Conservation (phyloP, 2,888 invertebrate genomes). For the Tachystola acroxantha region DNA sequence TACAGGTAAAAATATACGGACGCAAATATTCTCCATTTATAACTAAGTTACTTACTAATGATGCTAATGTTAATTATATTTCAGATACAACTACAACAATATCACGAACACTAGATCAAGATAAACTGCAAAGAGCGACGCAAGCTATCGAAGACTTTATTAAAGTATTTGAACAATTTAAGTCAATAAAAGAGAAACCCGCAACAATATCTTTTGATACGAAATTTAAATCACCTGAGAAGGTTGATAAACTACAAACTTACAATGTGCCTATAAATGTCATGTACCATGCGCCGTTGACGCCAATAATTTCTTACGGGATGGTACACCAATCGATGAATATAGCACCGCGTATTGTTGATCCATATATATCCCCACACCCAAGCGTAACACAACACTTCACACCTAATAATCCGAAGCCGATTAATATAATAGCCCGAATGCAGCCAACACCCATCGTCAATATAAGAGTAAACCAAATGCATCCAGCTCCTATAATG, state of each 20-base stretch:
- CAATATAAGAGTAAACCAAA: neutral
- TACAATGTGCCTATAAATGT: conserved; percentile 5
- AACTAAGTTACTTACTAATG: no score
- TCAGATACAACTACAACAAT: conserved; percentile 16
- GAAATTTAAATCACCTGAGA: conserved; percentile 8
- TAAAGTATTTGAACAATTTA: conserved; percentile 40
- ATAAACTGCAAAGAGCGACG: conserved; percentile 18
- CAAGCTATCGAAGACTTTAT: conserved; percentile 38
- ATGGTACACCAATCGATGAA: neutral
- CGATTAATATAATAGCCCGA: neutral
- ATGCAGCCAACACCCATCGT: neutral
- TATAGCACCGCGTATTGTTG: neutral
- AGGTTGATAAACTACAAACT: conserved; percentile 3
- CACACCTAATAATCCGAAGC: neutral
- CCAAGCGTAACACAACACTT: neutral
- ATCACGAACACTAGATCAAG: conserved; percentile 7
- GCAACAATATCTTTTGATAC: conserved; percentile 8
- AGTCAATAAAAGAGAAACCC: conserved; percentile 25
- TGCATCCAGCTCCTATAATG: conserved; percentile 17
- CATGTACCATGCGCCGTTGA: neutral
- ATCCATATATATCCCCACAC: neutral
- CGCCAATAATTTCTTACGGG: neutral
- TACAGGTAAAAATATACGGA: conserved; percentile 12
- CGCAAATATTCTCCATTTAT: neutral
- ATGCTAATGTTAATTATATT: no score